A percentile compares a stretch with the other conserved stretches of the same genome.
Evolutionary conservation across 2,888 invertebrate species (phyloP).

Genomic region (Eupithecia dodoneata): DNA sequence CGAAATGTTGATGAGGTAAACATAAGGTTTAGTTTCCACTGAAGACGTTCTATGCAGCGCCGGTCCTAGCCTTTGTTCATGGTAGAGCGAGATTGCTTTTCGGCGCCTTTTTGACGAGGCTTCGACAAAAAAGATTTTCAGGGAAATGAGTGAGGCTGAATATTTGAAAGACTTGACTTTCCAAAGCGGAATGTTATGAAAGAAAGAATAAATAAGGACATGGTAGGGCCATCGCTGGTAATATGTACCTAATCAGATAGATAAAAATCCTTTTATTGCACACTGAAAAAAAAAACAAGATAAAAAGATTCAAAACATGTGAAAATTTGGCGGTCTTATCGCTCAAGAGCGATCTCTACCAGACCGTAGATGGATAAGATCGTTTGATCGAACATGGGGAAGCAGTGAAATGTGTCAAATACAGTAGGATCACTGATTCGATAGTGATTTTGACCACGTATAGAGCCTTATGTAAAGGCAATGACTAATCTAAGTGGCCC

Average conservation of each 20-base stretch:
- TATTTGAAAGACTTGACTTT: neutral
- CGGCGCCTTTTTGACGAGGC: neutral
- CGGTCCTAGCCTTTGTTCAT: neutral
- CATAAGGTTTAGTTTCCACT: neutral
- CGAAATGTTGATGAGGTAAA: no score
- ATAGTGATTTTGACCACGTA: neutral
- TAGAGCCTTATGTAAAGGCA: neutral
- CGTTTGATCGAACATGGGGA: no score
- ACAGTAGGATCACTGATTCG: neutral
- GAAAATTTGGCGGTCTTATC: no score
- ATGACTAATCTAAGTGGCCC: conserved; percentile 4
- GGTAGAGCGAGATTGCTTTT: neutral
- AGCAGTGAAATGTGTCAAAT: neutral
- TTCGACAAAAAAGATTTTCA: neutral
- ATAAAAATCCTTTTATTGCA: no score
- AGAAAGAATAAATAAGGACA: neutral
- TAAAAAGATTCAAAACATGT: no score
- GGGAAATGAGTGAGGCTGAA: neutral
- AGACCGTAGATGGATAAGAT: no score
- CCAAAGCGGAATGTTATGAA: neutral
- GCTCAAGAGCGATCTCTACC: no score
- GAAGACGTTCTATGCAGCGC: neutral
- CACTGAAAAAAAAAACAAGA: no score
- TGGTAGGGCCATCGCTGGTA: neutral
- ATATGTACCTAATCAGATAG: no score